Conservation (phyloP, 1,140 invertebrate species). For the Cataglyphis hispanica region DNA sequence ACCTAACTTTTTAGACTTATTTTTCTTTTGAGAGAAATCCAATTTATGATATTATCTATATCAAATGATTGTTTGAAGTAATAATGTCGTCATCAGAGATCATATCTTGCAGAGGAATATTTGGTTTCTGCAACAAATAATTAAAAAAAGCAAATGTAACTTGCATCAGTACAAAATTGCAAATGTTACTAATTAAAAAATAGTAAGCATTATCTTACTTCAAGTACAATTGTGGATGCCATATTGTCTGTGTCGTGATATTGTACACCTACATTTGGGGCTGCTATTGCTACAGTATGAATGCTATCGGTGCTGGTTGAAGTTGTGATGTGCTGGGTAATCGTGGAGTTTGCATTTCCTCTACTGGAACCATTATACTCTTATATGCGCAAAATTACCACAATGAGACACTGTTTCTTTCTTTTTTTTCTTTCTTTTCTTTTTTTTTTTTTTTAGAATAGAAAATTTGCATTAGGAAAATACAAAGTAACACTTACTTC, state of each 20-base stretch:
- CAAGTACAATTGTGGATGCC: conserved; percentile 80
- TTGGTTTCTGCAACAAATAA: conserved; percentile 72
- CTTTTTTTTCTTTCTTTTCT: conserved; percentile 61
- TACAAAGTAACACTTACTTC: conserved; percentile 81
- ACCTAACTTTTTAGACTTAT: neutral
- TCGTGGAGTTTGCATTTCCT: conserved; percentile 74
- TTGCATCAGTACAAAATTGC: neutral
- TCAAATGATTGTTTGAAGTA: conserved; percentile 71
- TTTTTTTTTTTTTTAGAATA: conserved; percentile 15
- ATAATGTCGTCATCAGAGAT: conserved; percentile 78
- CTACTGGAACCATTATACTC: conserved; percentile 73
- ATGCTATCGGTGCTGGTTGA: conserved; percentile 77
- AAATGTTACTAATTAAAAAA: neutral
- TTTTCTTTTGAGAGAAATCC: neutral
- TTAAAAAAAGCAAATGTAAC: conserved; percentile 16
- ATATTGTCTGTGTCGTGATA: conserved; percentile 79
- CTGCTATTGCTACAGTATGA: conserved; percentile 78
- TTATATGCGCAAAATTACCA: conserved; percentile 71
- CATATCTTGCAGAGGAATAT: conserved; percentile 77
- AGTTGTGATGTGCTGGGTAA: conserved; percentile 77
- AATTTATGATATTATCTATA: conserved; percentile 60
- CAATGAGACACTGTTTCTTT: conserved; percentile 45
- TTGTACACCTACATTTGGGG: conserved; percentile 78
- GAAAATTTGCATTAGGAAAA: neutral
- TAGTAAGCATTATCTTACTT: conserved; percentile 74